phyloP scores from a whole-genome alignment of 1,140 invertebrate genomes.

The Diabrotica undecimpunctata region DNA sequence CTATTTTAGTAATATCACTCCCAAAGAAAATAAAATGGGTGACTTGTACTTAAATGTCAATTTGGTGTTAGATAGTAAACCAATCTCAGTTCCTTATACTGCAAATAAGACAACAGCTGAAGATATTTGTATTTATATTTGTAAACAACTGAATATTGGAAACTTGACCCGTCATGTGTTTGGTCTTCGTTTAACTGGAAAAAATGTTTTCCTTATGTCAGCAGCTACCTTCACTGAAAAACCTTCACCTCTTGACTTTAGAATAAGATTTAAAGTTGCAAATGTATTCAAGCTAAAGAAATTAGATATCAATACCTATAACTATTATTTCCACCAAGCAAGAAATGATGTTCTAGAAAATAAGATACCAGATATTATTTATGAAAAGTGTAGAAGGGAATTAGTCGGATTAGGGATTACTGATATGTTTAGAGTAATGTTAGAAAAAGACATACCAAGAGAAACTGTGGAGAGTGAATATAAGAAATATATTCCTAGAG shows the following conservation, averaged over 20 bases:
- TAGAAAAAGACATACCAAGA: conserved; percentile 62
- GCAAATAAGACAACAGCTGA: conserved; percentile 54
- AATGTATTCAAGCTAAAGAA: conserved; percentile 60
- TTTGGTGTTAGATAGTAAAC: conserved; percentile 46
- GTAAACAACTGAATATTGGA: conserved; percentile 65
- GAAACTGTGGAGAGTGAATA: conserved; percentile 71
- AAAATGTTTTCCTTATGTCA: conserved; percentile 62
- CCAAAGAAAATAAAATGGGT: conserved; percentile 26
- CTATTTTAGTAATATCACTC: too few species aligned
- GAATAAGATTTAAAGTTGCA: conserved; percentile 72
- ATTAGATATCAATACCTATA: conserved; percentile 69
- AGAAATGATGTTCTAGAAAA: conserved; percentile 74
- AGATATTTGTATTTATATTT: conserved; percentile 68
- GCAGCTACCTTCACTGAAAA: conserved; percentile 53
- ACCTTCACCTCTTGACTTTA: conserved; percentile 64
- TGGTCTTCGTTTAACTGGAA: conserved; percentile 60
- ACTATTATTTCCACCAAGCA: conserved; percentile 84
- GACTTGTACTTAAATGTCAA: conserved; percentile 35
- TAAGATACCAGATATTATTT: conserved; percentile 72
- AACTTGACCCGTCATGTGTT: conserved; percentile 75
- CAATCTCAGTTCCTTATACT: conserved; percentile 42
- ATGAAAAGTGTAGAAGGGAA: conserved; percentile 69
- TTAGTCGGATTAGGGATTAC: conserved; percentile 76
- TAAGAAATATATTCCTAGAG: conserved; percentile 76
- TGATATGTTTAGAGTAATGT: conserved; percentile 78